Evolutionary conservation across 1,140 invertebrate genomes (phyloP), one percentile per base, ranked within the genome.

Genomic region (Pachypsylla venusta): DNA sequence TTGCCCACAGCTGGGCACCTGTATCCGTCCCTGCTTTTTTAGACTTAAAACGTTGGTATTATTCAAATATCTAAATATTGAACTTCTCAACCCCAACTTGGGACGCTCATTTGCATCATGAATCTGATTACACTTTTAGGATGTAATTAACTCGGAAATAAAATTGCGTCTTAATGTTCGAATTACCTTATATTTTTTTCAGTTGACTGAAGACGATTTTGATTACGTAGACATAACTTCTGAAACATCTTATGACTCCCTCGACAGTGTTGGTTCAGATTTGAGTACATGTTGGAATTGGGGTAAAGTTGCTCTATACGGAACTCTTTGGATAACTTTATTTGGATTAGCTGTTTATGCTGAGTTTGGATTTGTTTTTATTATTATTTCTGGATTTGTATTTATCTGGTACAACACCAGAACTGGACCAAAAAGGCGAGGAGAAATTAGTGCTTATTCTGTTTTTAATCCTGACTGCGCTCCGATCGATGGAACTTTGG

Each of bases 381-480:
- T 97, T 66, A 78, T 89, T 39, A 58, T 89, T 7, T 90, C 91
- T 4, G 70, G 79, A 0, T 75, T 98, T 53, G 67, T 87, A 64
- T 79, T 87, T 20, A 88, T 98, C 53, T 96, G 81, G 68, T 73
- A 81, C 0, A 97, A 93, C 69, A 93, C 90, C 28, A 73, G 88
- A 53, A 85, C 84, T 2, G 73, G 77, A 7, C 78, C 79, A 19
- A 87, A 78, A 68, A 80, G 76, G 58, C 71, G 70, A 42, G 82
- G 82, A 28, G 89, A 93, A 78, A 70, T 87, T 0, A 97, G 91
- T 74, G 93, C 95, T 0, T 99, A 98, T 71, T 98, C 93, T 57
- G 94, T 98, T 0, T 98, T 98, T 69, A 98, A 99, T 79, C 83
- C 85, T 62, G 83, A 94, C 66, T 98, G 89, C 75, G 79, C 90